phyloP scores from a whole-genome alignment of 1,140 invertebrate species.

The Aphis gossypii region DNA sequence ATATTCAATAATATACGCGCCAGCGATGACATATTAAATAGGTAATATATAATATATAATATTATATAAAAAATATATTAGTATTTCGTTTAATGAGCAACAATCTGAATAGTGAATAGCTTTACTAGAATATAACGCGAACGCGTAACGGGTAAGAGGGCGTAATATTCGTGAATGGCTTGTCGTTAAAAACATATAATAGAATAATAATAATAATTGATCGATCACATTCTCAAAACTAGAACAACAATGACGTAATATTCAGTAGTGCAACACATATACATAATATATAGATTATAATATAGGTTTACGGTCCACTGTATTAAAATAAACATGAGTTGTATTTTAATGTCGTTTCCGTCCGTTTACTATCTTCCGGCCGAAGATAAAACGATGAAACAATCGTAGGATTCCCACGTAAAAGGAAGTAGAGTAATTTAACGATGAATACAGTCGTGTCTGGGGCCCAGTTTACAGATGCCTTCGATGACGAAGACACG shows the following conservation, averaged over 20 bases:
- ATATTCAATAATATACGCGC: not conserved
- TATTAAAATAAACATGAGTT: not conserved
- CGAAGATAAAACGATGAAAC: conserved; percentile 38
- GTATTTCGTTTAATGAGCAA: conserved; percentile 16
- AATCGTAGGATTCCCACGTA: not conserved
- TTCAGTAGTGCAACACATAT: not conserved
- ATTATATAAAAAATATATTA: not conserved
- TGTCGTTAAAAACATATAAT: conserved; percentile 8
- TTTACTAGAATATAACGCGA: not conserved
- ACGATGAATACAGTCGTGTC: not conserved
- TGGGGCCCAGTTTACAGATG: not conserved
- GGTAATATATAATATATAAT: not conserved
- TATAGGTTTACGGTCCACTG: not conserved
- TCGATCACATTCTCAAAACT: conserved; percentile 26
- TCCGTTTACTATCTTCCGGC: not conserved
- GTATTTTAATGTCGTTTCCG: not conserved
- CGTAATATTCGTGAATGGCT: conserved; percentile 31
- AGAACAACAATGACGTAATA: conserved; percentile 38
- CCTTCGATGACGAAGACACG: conserved; percentile 9
- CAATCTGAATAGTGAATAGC: conserved; percentile 18
- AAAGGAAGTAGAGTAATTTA: conserved; percentile 11
- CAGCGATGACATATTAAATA: not conserved
- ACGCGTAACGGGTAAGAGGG: conserved; percentile 37
- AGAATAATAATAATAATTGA: conserved; percentile 30
- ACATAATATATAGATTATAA: not conserved